Percentiles rank a stretch among this genome's conserved stretches.
phyloP scores from a whole-genome alignment of 1,140 invertebrate species.

The Magallana ariakensis region DNA sequence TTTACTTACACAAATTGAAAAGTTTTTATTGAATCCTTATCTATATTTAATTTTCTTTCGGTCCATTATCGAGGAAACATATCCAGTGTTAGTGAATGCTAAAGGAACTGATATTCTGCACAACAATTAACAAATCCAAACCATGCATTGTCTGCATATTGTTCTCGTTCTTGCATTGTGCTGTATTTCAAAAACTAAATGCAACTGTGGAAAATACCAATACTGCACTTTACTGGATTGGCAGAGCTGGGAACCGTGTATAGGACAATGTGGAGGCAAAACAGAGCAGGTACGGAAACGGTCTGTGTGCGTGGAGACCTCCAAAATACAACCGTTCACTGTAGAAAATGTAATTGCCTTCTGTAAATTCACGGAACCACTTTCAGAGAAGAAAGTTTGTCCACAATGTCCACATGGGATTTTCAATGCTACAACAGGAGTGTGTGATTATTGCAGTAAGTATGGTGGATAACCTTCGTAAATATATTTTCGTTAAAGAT shows the following conservation, averaged over 20 bases:
- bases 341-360: neutral
- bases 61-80: too few relatives aligned
- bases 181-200: neutral
- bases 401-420: neutral
- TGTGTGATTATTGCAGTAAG: neutral
- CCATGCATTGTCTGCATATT: neutral
- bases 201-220: neutral
- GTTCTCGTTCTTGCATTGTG: neutral
- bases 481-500: too few relatives aligned
- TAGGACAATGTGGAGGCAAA: neutral
- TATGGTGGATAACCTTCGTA: too few relatives aligned
- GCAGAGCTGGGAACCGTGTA: neutral
- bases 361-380: neutral
- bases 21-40: too few relatives aligned
- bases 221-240: neutral
- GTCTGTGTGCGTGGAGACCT: neutral
- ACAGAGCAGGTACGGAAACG: neutral
- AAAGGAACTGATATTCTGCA: too few relatives aligned
- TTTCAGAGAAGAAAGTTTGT: neutral
- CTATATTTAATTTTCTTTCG: too few relatives aligned
- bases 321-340: neutral
- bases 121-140: neutral
- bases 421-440: neutral
- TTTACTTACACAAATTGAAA: too few relatives aligned
- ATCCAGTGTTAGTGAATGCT: too few relatives aligned